Base-by-base conservation (phyloP, 2,113 vertebrate species). In the Carollia perspicillata region DNA sequence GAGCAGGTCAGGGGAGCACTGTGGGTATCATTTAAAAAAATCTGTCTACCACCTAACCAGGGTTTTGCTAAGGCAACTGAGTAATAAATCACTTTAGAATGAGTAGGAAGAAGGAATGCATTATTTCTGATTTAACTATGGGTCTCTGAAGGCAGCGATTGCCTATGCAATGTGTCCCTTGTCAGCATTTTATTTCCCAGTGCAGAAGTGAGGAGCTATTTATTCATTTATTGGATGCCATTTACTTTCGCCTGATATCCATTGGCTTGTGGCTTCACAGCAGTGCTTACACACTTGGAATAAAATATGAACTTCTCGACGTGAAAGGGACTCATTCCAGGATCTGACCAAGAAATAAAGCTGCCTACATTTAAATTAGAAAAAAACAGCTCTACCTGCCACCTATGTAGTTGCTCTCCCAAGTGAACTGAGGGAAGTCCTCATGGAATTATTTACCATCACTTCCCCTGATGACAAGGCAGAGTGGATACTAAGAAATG, bases 181-280 rank as follows among this genome's bases (percentile, higher is more conserved):
- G 94, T 75, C 71, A 71, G 81, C 69, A 74, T 88, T 95, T 90
- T 35, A 95, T 71, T 96, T 94, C 87, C 44, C 22, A 68, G 69
- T 72, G 20, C 35, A 79, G 77, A 93, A 89, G 91, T 55, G 53
- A 90, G 84, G 65, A 85, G 42, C 60, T 92, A 51, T 94, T 94
- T 85, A 94, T 90, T 89, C 72, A 81, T 83, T 97, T 93, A 95
- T 92, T 80, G 83, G 53, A 80, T 85, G 35, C 90, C 80, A 89
- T 93, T 96, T 93, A 63, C 90, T 95, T 97, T 97, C 94, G 81
- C 88, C 90, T 95, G 78, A 90, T 97, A 90, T 84, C 74, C 77
- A 65, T 44, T 74, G 88, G 84, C 94, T 96, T 90, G 92, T 78
- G 81, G 86, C 80, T 96, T 90, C 88, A 85, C 58, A 63, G 77